These are phyloP conservation scores for Onthophagus sagittarius DNA, from an alignment of 2,888 invertebrate species.

Conservation along the genomic window DNA sequence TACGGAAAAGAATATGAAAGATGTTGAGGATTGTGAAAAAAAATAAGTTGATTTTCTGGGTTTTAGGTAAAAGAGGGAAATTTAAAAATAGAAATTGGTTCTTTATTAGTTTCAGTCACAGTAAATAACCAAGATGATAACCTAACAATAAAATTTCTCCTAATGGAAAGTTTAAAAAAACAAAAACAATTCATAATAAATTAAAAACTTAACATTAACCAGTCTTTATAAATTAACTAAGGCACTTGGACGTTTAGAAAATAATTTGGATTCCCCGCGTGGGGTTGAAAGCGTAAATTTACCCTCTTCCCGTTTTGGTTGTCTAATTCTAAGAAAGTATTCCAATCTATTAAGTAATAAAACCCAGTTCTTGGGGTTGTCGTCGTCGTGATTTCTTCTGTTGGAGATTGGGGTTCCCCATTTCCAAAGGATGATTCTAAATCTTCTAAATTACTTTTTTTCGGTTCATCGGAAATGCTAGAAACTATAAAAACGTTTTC, in stretches of 20 bases:
- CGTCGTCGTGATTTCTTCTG: conserved; percentile 60
- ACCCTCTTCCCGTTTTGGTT: conserved; percentile 67
- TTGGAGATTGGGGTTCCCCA: conserved; percentile 47
- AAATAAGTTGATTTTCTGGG: neutral
- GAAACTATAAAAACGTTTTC: conserved; percentile 25
- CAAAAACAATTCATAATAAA: neutral
- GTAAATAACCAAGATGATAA: neutral
- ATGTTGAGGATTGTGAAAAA: neutral
- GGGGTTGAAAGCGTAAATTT: conserved; percentile 75
- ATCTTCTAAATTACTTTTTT: conserved; percentile 57
- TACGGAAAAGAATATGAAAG: neutral
- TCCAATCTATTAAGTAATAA: conserved; percentile 84
- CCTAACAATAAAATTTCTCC: no score
- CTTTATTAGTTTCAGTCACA: neutral
- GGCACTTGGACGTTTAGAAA: conserved; percentile 73
- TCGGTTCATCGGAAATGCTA: conserved; percentile 37
- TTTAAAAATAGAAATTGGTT: neutral
- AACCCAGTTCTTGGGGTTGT: conserved; percentile 71
- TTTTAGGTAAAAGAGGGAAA: neutral
- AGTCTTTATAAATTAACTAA: conserved; percentile 43
- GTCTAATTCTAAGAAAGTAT: conserved; percentile 80
- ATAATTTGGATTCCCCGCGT: conserved; percentile 74
- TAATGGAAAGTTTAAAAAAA: neutral
- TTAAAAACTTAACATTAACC: conserved; percentile 4
- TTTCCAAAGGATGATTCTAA: conserved; percentile 75